Base-by-base conservation (phyloP, 2,113 vertebrate genomes). In the Larimichthys crocea region DNA sequence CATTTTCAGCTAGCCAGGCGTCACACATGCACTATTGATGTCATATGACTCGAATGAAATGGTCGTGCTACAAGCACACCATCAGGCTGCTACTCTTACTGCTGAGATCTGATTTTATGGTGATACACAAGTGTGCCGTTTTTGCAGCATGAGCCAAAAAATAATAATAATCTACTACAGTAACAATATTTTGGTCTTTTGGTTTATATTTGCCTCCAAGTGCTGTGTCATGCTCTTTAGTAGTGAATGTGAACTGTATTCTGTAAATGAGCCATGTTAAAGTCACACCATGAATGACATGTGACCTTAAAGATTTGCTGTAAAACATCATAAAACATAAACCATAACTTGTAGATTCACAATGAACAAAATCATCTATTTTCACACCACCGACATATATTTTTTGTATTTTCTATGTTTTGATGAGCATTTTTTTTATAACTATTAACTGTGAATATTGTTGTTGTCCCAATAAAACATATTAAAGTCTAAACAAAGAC, bases 401-500 rank as follows among this genome's bases (percentile, higher is more conserved):
- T 66, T 79, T 40, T 79, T 78, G 0, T 71, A 42, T 75, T 15
- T 1, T 52, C 17, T 62, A 0, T 64, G 3, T 64, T 74, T 84
- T 57, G 3, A 35, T 16, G 12, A 50, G 3, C 70, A 11, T 55
- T 19, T 50, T 1, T 76, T 74, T 73, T 88, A 26, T 4, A 19
- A 62, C 4, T 52, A 5, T 73, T 69, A 56, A 79, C 44, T 55
- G 62, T 70, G 63, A 83, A 52, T 73, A 42, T 66, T 35, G 22
- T 14, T 59, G n/a, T 50, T 65, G 2, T 78, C 14, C 64, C 44
- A 86, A 77, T 85, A 85, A 88, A 88, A 65, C 17, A 7, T 24
- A 55, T 24, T 56, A 20, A n/a, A 57, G 4, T 56, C 26, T 8
- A 17, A 76, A 35, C 46, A 7, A 56, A 53, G 42, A 44, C 15